phyloP scores from a whole-genome alignment of 2,888 invertebrate genomes.

The Lobophora halterata region DNA sequence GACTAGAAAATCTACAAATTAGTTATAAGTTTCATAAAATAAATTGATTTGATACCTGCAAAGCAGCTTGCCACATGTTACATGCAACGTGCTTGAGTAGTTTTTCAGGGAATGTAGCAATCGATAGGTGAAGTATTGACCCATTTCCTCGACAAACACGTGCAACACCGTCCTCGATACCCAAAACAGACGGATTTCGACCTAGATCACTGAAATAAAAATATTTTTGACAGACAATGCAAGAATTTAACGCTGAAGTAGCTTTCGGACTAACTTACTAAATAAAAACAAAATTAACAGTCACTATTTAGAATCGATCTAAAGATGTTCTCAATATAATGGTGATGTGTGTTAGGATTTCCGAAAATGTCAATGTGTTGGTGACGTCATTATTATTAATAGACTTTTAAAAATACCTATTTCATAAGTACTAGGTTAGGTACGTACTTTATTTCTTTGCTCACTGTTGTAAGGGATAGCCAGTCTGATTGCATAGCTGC shows the following conservation, averaged over 20 bases:
- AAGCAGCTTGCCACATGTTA: constrained; percentile 91
- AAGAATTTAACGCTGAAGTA: neutral
- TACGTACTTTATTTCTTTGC: constrained; percentile 66
- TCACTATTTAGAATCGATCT: no score
- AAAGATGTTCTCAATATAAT: no score
- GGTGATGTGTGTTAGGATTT: no score
- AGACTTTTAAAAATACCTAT: no score
- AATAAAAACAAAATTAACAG: no score
- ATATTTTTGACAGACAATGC: neutral
- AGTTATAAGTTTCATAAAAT: no score
- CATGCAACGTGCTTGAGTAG: constrained; percentile 82
- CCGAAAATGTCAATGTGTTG: no score
- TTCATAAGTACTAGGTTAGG: no score
- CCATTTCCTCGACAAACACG: constrained; percentile 94
- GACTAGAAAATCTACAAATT: no score
- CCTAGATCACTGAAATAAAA: constrained; percentile 87
- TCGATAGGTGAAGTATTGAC: constrained; percentile 86
- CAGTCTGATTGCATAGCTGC: constrained; percentile 67
- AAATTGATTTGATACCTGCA: no score
- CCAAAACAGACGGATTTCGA: constrained; percentile 89
- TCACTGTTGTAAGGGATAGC: constrained; percentile 66
- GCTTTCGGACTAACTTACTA: no score
- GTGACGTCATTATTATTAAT: no score
- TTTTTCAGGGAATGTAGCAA: constrained; percentile 85
- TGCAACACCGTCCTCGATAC: constrained; percentile 91